A percentile compares a stretch with the other conserved stretches of the same genome.
Evolutionary conservation across 2,113 vertebrate genomes (phyloP).

Genomic region (Forbesichthys papilliferus): DNA sequence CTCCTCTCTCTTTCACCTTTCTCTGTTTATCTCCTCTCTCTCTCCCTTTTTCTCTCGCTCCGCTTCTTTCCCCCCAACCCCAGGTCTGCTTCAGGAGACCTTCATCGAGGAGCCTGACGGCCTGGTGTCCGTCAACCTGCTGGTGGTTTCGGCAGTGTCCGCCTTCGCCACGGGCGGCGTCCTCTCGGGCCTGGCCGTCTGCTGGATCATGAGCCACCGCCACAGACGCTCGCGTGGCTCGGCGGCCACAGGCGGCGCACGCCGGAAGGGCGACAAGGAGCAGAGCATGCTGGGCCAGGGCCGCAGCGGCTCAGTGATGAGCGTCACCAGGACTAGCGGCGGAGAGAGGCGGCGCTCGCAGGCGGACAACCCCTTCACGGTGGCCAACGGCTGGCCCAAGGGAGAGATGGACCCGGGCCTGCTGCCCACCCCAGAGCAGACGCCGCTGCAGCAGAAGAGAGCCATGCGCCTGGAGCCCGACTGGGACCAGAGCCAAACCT

Average conservation of each 20-base stretch:
- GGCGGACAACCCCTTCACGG: conserved; percentile 81
- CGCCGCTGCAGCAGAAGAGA: conserved; percentile 91
- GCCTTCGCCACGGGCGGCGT: conserved; percentile 92
- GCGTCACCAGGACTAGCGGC: conserved; percentile 85
- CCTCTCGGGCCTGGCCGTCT: conserved; percentile 91
- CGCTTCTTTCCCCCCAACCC: background rate
- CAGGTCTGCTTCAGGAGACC: conserved; percentile 86
- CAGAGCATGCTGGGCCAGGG: conserved; percentile 84
- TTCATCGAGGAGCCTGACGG: conserved; percentile 90
- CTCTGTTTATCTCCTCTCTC: background rate
- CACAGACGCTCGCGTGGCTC: conserved; percentile 74
- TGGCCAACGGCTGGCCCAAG: conserved; percentile 88
- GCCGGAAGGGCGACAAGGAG: conserved; percentile 88
- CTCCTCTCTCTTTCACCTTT: conserved; percentile 17
- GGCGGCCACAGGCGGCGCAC: conserved; percentile 65
- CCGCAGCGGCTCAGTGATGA: conserved; percentile 87
- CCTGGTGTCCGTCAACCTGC: conserved; percentile 90
- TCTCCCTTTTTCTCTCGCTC: background rate
- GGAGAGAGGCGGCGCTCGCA: conserved; percentile 73
- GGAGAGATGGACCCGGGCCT: conserved; percentile 87
- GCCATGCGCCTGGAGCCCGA: conserved; percentile 77
- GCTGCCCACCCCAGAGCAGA: conserved; percentile 95
- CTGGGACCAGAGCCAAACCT: conserved; percentile 89
- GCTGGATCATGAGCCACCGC: conserved; percentile 92
- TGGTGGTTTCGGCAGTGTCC: conserved; percentile 91